phyloP scores from a whole-genome alignment of 2,888 invertebrate species.

The Isoperla grammatica region DNA sequence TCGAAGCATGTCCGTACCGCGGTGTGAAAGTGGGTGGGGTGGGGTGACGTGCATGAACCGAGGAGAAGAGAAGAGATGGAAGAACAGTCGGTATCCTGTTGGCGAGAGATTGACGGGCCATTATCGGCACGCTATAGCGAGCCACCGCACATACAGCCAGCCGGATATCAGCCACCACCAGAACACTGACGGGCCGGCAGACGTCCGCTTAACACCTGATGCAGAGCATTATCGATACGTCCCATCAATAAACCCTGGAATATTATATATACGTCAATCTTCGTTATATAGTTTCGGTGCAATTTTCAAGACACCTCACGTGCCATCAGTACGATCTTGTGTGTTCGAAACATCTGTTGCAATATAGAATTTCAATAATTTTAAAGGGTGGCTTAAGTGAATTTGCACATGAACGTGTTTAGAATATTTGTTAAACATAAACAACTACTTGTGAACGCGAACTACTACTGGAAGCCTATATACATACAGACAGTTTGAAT shows the following conservation, averaged over 20 bases:
- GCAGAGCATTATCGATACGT: not conserved
- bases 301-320: no score
- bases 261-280: no score
- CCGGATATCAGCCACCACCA: not conserved
- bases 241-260: no score
- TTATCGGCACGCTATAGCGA: slow-evolving; percentile 20
- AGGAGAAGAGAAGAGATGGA: slow-evolving; percentile 14
- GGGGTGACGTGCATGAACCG: not conserved
- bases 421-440: no score
- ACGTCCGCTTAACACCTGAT: slow-evolving; percentile 9
- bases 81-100: slow-evolving; percentile 14
- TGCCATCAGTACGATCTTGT: not conserved
- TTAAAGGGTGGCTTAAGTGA: no score
- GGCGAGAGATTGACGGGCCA: slow-evolving; percentile 20
- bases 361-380: no score
- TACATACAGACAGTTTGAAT: no score
- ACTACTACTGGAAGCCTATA: no score
- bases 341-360: not conserved
- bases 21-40: not conserved
- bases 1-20: not conserved
- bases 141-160: not conserved
- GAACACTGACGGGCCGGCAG: not conserved
- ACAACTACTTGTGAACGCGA: no score
- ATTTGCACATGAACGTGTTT: no score
- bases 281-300: no score